phyloP scores from a whole-genome alignment of 2,797 vertebrate species.

The Cuniculus paca region DNA sequence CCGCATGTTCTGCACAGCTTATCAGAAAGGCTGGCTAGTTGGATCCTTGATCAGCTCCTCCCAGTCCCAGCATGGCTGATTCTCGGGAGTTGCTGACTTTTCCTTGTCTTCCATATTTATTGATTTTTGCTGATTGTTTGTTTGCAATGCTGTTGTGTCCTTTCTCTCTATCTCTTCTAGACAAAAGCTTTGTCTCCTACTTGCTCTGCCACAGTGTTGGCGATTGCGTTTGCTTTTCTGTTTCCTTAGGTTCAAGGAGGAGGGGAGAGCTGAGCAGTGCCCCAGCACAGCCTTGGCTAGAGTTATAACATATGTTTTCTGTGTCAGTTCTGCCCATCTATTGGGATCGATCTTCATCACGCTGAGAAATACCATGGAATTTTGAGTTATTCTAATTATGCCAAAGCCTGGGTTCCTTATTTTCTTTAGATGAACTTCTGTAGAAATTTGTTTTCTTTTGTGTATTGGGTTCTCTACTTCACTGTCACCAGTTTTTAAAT shows the following conservation, averaged over 20 bases:
- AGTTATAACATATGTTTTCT: not conserved
- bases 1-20: no score
- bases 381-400: constrained; percentile 9
- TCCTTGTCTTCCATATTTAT: no score
- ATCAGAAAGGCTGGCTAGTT: no score
- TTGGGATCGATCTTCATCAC: not conserved
- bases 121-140: constrained; percentile 16
- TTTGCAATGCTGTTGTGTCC: not conserved
- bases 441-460: constrained; percentile 30
- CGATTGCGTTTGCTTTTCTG: not conserved
- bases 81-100: no score
- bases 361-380: not conserved
- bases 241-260: not conserved
- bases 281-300: not conserved
- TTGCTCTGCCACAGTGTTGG: not conserved
- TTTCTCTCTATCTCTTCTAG: not conserved
- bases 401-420: not conserved
- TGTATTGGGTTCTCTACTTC: constrained; percentile 17
- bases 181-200: not conserved
- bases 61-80: no score
- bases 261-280: not conserved
- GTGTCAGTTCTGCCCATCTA: not conserved
- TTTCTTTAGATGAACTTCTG: not conserved
- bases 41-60: no score
- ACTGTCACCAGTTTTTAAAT: not conserved